These are phyloP conservation scores for Polietes domitor DNA, from an alignment of 2,888 invertebrate genomes.

Conservation along the genomic window DNA sequence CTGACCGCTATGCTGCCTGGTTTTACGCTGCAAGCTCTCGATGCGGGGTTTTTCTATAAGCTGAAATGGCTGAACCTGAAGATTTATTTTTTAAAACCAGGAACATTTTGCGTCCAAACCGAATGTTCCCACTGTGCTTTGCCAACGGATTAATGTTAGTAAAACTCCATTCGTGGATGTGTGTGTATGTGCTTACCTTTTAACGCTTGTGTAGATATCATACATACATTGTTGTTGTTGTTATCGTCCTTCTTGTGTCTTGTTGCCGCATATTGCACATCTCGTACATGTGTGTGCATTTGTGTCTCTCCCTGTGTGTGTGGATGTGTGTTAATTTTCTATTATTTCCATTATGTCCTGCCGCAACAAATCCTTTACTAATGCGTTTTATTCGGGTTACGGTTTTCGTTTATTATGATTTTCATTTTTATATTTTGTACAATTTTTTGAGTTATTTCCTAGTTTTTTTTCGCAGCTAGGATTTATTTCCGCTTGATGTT, in stretches of 20 bases:
- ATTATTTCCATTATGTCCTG: slow-evolving; percentile 53
- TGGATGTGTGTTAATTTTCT: background rate
- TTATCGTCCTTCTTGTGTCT: background rate
- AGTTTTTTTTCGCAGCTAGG: slow-evolving; percentile 16
- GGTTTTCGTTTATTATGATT: background rate
- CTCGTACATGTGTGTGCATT: background rate
- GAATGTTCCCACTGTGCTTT: slow-evolving; percentile 5
- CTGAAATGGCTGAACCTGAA: too few relatives aligned
- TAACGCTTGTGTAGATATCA: background rate
- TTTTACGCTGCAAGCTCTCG: too few relatives aligned
- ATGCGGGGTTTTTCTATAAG: too few relatives aligned
- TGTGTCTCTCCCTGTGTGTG: background rate
- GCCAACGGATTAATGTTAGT: background rate
- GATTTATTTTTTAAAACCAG: too few relatives aligned
- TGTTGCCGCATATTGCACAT: slow-evolving; percentile 23
- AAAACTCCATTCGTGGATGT: background rate
- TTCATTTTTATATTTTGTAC: slow-evolving; percentile 15
- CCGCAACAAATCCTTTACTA: slow-evolving; percentile 68
- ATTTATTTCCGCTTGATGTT: slow-evolving; percentile 27
- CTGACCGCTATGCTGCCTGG: too few relatives aligned
- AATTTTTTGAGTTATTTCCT: slow-evolving; percentile 34
- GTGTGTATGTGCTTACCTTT: background rate
- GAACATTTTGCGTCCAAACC: too few relatives aligned
- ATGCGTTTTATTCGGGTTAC: slow-evolving; percentile 50
- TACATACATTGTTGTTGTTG: background rate